These are phyloP conservation scores for Anguilla obscura DNA, from an alignment of 2,797 vertebrate genomes.

Conservation along the genomic window DNA sequence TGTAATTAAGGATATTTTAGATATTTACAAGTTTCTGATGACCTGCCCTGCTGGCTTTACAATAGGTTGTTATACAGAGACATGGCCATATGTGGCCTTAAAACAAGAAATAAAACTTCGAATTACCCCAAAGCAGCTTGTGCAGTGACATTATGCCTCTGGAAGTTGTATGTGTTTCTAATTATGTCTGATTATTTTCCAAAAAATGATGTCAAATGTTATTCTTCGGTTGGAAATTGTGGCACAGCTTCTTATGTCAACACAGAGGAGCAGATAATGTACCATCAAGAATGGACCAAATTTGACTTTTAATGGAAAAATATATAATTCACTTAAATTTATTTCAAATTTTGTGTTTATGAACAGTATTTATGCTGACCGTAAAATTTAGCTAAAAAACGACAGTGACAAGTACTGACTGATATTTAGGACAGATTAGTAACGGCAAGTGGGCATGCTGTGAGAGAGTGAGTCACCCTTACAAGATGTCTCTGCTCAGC, in stretches of 20 bases:
- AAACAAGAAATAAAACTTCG: neutral
- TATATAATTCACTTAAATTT: neutral
- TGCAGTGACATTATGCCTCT: too few species aligned
- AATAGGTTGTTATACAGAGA: neutral
- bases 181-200: too few species aligned
- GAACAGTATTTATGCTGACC: neutral
- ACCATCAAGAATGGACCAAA: neutral
- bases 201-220: too few species aligned
- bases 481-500: constrained; percentile 1
- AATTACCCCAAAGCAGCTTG: too few species aligned
- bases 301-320: neutral
- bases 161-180: too few species aligned
- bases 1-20: neutral
- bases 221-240: neutral
- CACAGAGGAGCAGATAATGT: neutral
- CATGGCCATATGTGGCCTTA: neutral
- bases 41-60: neutral
- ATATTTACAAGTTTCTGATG: neutral
- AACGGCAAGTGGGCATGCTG: neutral
- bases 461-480: neutral
- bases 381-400: neutral
- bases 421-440: neutral
- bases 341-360: neutral
- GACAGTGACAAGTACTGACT: neutral
- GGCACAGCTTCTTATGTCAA: neutral